These are phyloP conservation scores for Isichthys henryi DNA, from an alignment of 2,113 vertebrate genomes.

Conservation along the genomic window DNA sequence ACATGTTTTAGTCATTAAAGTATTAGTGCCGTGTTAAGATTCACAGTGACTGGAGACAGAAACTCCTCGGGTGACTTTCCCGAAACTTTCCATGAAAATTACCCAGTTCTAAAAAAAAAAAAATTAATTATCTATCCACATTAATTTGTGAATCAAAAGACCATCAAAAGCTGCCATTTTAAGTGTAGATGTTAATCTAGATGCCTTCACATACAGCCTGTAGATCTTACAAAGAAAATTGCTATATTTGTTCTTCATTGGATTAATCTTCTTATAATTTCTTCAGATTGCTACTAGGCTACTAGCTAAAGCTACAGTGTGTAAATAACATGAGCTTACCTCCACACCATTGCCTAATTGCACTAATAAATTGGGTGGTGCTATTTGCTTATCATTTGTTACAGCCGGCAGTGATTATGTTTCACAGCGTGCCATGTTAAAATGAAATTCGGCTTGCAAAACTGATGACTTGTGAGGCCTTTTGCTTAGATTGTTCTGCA, in stretches of 20 bases:
- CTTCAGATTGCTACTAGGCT: neutral
- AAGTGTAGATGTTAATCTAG: neutral
- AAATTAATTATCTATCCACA: neutral
- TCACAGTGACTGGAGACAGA: neutral
- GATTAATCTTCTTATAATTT: neutral
- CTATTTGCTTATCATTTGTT: neutral
- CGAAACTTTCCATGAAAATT: neutral
- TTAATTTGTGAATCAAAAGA: neutral
- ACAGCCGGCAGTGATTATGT: neutral
- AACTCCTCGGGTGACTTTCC: too few relatives aligned
- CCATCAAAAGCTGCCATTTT: neutral
- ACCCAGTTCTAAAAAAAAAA: neutral
- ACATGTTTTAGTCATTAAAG: neutral
- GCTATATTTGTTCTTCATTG: neutral
- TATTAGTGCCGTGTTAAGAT: neutral
- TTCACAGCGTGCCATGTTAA: neutral
- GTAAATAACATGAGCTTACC: neutral
- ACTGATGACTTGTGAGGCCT: neutral
- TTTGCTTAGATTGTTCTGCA: neutral
- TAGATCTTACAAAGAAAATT: neutral
- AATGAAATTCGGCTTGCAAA: neutral
- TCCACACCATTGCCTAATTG: neutral
- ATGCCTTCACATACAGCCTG: neutral
- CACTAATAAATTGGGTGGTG: neutral
- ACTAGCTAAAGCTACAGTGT: neutral